A percentile compares a stretch with the other conserved stretches of the same genome.
phyloP scores from a whole-genome alignment of 2,797 vertebrate genomes.

The Nannoperca obscura region DNA sequence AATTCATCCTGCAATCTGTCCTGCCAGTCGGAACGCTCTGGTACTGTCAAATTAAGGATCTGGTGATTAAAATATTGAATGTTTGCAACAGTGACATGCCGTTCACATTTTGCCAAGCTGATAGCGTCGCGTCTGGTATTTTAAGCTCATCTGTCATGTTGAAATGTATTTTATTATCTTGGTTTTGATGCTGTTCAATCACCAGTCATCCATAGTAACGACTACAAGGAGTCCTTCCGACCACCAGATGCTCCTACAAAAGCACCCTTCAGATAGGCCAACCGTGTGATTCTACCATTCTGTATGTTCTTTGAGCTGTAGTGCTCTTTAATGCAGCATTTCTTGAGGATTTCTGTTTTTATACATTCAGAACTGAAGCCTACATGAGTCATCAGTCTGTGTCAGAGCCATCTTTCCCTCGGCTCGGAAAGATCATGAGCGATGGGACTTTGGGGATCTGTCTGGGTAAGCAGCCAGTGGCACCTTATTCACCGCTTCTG shows the following conservation, averaged over 20 bases:
- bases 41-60: constrained; percentile 61
- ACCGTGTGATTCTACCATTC: neutral
- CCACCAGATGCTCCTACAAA: neutral
- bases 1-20: constrained; percentile 70
- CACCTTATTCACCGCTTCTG: neutral
- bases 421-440: constrained; percentile 75
- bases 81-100: constrained; percentile 22
- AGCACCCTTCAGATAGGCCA: constrained; percentile 18
- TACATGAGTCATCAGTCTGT: constrained; percentile 75
- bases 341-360: constrained; percentile 44
- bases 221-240: constrained; percentile 3
- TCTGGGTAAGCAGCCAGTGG: constrained; percentile 48
- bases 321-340: constrained; percentile 32
- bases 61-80: constrained; percentile 55
- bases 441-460: constrained; percentile 62
- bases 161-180: constrained; percentile 1
- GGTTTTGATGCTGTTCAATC: neutral
- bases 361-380: constrained; percentile 51
- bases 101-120: constrained; percentile 9
- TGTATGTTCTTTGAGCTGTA: neutral
- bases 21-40: constrained; percentile 61
- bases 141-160: constrained; percentile 5
- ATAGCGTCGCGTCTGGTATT: constrained; percentile 30
- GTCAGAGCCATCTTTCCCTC: constrained; percentile 60
- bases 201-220: neutral